phyloP scores from a whole-genome alignment of 2,113 vertebrate genomes.

The Cepphus grylle region DNA sequence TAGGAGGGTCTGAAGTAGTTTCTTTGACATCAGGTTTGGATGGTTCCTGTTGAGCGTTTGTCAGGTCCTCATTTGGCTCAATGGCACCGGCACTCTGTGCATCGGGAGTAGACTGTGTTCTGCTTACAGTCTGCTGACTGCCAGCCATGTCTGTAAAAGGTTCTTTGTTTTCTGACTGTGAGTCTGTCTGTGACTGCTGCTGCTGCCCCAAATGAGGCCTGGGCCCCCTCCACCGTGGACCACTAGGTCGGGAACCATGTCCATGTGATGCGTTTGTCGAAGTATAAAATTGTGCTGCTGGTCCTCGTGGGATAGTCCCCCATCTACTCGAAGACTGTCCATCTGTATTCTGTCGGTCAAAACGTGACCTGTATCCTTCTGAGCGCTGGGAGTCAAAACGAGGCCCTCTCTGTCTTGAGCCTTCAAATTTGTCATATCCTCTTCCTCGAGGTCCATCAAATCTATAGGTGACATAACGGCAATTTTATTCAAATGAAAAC shows the following conservation, averaged over 20 bases:
- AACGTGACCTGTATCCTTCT: slow-evolving; percentile 75
- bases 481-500: slow-evolving; percentile 20
- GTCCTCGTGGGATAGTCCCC: slow-evolving; percentile 76
- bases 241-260: slow-evolving; percentile 68
- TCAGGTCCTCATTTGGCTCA: slow-evolving; percentile 67
- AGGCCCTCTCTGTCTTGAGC: slow-evolving; percentile 75
- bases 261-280: slow-evolving; percentile 62
- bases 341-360: slow-evolving; percentile 75
- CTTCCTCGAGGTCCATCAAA: slow-evolving; percentile 85
- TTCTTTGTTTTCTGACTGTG: slow-evolving; percentile 74
- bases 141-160: slow-evolving; percentile 66
- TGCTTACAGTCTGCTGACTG: slow-evolving; percentile 64
- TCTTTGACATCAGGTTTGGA: slow-evolving; percentile 70
- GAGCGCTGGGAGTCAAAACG: slow-evolving; percentile 77
- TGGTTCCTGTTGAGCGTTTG: slow-evolving; percentile 67
- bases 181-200: slow-evolving; percentile 69
- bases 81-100: slow-evolving; percentile 43
- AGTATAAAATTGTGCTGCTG: slow-evolving; percentile 79
- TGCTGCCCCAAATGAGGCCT: slow-evolving; percentile 70
- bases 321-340: slow-evolving; percentile 72
- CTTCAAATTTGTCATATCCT: slow-evolving; percentile 77
- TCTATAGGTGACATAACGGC: slow-evolving; percentile 67
- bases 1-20: slow-evolving; percentile 65
- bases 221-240: slow-evolving; percentile 72
- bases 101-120: slow-evolving; percentile 61